phyloP scores from a whole-genome alignment of 2,888 invertebrate genomes.

The Orthosia incerta region DNA sequence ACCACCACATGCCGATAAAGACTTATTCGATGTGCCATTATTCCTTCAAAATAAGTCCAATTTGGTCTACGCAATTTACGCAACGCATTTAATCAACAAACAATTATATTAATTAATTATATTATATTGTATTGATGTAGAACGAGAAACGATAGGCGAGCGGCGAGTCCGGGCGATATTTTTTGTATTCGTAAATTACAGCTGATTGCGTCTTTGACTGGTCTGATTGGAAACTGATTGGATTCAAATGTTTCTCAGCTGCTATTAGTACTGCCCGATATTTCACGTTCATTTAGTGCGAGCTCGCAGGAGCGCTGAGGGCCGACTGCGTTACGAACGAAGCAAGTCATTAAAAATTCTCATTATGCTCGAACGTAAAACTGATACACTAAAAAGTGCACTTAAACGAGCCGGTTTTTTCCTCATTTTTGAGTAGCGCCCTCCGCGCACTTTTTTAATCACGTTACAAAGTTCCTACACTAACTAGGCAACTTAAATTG shows the following conservation, averaged over 20 bases:
- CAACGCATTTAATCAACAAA: conserved; percentile 25
- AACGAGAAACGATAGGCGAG: not conserved
- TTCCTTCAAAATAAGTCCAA: conserved; percentile 9
- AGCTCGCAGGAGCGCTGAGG: not conserved
- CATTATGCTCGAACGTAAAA: conserved; percentile 31
- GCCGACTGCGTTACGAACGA: not conserved
- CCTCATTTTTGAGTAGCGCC: conserved; percentile 25
- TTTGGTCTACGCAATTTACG: conserved; percentile 12
- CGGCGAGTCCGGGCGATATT: not conserved
- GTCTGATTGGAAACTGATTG: conserved; percentile 31
- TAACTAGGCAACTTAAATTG: conserved; percentile 54
- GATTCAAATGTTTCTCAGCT: conserved; percentile 14
- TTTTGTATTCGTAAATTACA: conserved; percentile 17
- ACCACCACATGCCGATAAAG: too few species aligned
- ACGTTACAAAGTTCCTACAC: conserved; percentile 55
- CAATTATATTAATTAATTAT: too few species aligned
- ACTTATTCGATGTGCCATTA: conserved; percentile 2
- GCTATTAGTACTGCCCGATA: not conserved
- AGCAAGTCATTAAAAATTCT: conserved; percentile 24
- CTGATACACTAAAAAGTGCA: conserved; percentile 33
- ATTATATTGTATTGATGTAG: conserved; percentile 19
- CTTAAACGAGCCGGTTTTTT: conserved; percentile 16
- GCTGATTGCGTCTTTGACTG: conserved; percentile 38
- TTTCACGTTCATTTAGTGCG: not conserved
- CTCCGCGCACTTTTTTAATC: conserved; percentile 38